Conservation (phyloP, 1,140 invertebrate genomes). For the Cherax quadricarinatus region DNA sequence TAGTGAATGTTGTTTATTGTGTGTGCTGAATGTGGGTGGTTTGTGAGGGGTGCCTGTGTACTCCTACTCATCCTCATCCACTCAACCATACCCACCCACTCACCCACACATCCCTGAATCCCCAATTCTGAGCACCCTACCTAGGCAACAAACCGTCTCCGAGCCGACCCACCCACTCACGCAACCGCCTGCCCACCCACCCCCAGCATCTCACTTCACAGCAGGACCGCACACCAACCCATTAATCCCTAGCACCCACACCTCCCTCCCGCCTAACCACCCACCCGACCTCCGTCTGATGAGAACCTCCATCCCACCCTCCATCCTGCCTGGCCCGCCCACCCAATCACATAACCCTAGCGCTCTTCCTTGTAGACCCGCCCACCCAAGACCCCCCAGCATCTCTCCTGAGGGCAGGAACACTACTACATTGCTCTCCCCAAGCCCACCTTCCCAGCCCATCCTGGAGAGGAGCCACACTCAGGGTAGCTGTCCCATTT, state of each 20-base stretch:
- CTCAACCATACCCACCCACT: neutral
- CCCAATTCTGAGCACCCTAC: no score
- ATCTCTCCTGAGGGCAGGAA: no score
- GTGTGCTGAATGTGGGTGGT: neutral
- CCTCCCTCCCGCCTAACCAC: neutral
- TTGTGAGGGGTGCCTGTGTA: neutral
- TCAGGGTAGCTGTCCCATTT: constrained; percentile 18
- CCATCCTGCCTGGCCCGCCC: no score
- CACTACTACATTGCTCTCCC: no score
- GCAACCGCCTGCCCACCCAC: no score
- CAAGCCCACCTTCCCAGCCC: neutral
- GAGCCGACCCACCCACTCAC: no score
- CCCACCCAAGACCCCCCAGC: no score
- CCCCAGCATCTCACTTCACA: neutral
- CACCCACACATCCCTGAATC: neutral
- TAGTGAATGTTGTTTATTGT: no score
- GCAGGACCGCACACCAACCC: neutral
- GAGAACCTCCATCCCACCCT: no score
- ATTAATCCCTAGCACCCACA: neutral
- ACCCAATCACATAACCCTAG: no score
- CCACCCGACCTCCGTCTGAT: neutral
- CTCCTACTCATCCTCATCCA: neutral
- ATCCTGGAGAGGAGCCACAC: neutral
- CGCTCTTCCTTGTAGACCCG: no score
- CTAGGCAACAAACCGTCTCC: no score